phyloP scores from a whole-genome alignment of 2,113 vertebrate species.

The Cebidichthys violaceus region DNA sequence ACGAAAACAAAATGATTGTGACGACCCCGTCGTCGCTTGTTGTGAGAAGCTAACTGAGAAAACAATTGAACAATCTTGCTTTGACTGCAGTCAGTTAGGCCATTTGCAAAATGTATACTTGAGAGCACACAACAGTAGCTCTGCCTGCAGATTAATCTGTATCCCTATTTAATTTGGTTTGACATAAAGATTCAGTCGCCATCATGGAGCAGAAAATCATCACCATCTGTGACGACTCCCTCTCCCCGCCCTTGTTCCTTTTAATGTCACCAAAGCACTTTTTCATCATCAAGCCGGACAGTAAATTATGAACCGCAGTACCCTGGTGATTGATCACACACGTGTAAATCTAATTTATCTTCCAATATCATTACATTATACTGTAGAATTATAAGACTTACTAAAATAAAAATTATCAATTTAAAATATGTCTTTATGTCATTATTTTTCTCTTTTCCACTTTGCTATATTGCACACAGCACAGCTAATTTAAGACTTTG shows the following conservation, averaged over 20 bases:
- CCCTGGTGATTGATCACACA: slow-evolving; percentile 32
- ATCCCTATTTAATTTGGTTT: not conserved
- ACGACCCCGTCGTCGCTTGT: not conserved
- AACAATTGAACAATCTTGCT: no score
- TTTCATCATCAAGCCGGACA: slow-evolving; percentile 18
- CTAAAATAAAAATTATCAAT: not conserved
- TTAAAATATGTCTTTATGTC: not conserved
- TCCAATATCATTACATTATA: slow-evolving; percentile 29
- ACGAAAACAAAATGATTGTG: not conserved
- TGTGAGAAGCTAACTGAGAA: not conserved
- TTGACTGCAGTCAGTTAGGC: not conserved
- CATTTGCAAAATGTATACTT: not conserved
- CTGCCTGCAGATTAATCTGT: not conserved
- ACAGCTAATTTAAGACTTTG: not conserved
- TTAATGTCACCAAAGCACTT: slow-evolving; percentile 15
- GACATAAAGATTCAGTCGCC: not conserved
- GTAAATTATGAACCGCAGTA: slow-evolving; percentile 19
- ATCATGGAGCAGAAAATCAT: not conserved
- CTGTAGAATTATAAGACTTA: slow-evolving; percentile 15
- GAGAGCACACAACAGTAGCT: not conserved
- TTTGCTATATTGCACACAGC: no score
- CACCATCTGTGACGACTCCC: not conserved
- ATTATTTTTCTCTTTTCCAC: not conserved
- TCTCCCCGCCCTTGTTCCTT: not conserved
- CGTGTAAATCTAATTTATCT: slow-evolving; percentile 10